Percentiles rank a stretch among this genome's conserved stretches.
These are phyloP conservation scores for Eudemis profundana DNA, from an alignment of 2,888 invertebrate species.

Conservation along the genomic window DNA sequence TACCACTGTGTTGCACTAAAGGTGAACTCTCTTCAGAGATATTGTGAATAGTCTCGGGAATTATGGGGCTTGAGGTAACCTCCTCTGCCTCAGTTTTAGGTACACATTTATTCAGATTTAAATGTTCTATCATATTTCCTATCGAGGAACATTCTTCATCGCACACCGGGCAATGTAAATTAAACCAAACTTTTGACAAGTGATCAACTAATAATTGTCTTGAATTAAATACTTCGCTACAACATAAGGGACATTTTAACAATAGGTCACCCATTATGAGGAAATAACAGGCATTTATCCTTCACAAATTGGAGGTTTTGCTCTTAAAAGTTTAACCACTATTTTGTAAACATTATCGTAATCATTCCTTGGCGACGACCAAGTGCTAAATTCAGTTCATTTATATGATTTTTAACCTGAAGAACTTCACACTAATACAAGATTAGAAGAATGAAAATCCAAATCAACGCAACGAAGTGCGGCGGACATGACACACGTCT, in stretches of 20 bases:
- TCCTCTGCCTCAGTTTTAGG: constrained; percentile 45
- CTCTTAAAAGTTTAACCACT: constrained; percentile 46
- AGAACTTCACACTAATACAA: constrained; percentile 82
- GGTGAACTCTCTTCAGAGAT: constrained; percentile 13
- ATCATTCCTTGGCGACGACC: constrained; percentile 50
- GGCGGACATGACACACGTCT: constrained; percentile 49
- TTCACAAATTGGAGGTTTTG: constrained; percentile 22
- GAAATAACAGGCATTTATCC: constrained; percentile 44
- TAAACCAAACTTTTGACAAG: constrained; percentile 77
- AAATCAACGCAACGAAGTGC: constrained; percentile 50
- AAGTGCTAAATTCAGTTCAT: constrained; percentile 69
- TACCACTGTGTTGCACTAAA: constrained; percentile 21
- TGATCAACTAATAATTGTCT: constrained; percentile 83
- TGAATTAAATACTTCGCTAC: constrained; percentile 86
- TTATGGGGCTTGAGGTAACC: constrained; percentile 3
- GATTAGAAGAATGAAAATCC: constrained; percentile 62
- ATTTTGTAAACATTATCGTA: constrained; percentile 65
- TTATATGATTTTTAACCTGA: constrained; percentile 68
- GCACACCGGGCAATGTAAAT: constrained; percentile 87
- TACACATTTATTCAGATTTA: constrained; percentile 73
- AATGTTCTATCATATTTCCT: constrained; percentile 84
- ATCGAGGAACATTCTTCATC: constrained; percentile 81
- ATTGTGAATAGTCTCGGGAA: constrained; percentile 16
- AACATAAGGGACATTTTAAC: constrained; percentile 87
- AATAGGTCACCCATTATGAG: constrained; percentile 80